Percentiles rank a stretch among this genome's conserved stretches.
Evolutionary conservation across 2,797 vertebrate genomes (phyloP).

Genomic region (Rhabdophis nuchalis): DNA sequence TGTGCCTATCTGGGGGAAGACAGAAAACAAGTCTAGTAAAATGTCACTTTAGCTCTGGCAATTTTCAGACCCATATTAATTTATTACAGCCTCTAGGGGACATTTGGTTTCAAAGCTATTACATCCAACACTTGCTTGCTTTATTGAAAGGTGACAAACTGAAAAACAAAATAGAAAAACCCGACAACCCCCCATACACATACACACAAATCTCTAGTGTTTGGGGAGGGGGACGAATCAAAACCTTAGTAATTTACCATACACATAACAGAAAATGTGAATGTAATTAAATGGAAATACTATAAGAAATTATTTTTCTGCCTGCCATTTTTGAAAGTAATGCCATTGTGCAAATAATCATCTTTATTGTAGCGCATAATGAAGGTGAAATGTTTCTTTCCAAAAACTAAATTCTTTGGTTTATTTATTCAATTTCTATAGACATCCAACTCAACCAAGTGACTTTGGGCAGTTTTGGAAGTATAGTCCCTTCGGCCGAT

Average conservation of each 20-base stretch:
- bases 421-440: neutral
- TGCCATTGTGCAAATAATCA: neutral
- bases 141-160: conserved; percentile 32
- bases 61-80: conserved; percentile 44
- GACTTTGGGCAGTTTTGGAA: neutral
- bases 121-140: conserved; percentile 20
- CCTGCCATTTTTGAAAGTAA: neutral
- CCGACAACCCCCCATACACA: neutral
- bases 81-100: conserved; percentile 37
- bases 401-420: neutral
- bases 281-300: neutral
- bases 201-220: neutral
- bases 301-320: neutral
- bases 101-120: conserved; percentile 40
- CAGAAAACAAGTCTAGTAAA: conserved; percentile 34
- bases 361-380: neutral
- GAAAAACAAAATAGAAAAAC: conserved; percentile 11
- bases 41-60: conserved; percentile 36
- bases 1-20: conserved; percentile 12
- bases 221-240: neutral
- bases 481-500: no score
- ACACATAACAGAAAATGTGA: conserved; percentile 2
- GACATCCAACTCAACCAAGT: neutral
- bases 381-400: neutral
- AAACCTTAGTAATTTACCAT: neutral